Conservation (phyloP, 1,140 invertebrate species). For the Halesus radiatus region DNA sequence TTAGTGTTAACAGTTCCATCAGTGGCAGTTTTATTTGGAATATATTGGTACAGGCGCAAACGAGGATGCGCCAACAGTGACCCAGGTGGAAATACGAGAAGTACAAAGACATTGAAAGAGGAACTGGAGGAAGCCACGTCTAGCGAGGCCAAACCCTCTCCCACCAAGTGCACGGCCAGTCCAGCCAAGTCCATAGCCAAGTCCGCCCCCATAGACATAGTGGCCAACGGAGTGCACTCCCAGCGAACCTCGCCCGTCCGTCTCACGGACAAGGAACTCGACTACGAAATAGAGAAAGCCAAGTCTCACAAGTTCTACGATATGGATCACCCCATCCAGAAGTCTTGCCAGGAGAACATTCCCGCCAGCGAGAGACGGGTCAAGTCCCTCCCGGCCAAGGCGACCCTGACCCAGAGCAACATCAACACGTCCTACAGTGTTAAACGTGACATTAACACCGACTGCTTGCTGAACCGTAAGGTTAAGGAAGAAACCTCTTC, state of each 20-base stretch:
- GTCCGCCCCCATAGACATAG: conserved; percentile 72
- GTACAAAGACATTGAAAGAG: conserved; percentile 67
- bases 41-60: conserved; percentile 77
- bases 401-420: neutral
- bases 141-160: conserved; percentile 33
- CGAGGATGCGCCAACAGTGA: conserved; percentile 70
- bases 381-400: conserved; percentile 44
- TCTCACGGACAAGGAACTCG: conserved; percentile 74
- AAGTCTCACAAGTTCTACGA: conserved; percentile 50
- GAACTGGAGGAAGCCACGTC: conserved; percentile 64
- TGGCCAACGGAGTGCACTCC: conserved; percentile 68
- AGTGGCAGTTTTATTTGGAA: conserved; percentile 73
- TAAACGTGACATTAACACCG: conserved; percentile 27
- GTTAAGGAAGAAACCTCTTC: conserved; percentile 41
- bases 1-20: conserved; percentile 74
- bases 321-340: conserved; percentile 49
- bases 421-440: conserved; percentile 18
- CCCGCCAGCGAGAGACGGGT: conserved; percentile 38
- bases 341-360: conserved; percentile 48
- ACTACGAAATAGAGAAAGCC: conserved; percentile 73
- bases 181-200: conserved; percentile 70
- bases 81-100: conserved; percentile 69
- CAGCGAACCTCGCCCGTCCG: conserved; percentile 70
- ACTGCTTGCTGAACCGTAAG: conserved; percentile 44
- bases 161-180: conserved; percentile 54